Conservation (phyloP, 1,140 invertebrate genomes). For the Drosophila ohnishii region DNA sequence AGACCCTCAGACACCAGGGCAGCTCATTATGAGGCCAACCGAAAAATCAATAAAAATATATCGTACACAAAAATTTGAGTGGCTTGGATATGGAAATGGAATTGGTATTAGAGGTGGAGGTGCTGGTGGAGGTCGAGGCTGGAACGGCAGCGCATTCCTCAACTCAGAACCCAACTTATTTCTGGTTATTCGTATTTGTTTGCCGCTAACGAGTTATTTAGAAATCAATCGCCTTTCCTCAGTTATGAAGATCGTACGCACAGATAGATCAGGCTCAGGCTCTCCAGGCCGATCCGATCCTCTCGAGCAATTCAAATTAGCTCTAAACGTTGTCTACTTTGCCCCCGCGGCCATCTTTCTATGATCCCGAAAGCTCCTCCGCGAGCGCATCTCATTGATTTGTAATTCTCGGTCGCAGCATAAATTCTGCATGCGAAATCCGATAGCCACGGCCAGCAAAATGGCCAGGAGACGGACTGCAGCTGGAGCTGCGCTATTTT, state of each 20-base stretch:
- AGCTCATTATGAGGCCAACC: slow-evolving; percentile 68
- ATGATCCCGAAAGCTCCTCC: slow-evolving; percentile 13
- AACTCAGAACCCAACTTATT: slow-evolving; percentile 43
- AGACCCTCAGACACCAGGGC: slow-evolving; percentile 68
- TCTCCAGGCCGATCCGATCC: background rate
- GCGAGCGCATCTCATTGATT: slow-evolving; percentile 75
- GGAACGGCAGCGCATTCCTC: slow-evolving; percentile 59
- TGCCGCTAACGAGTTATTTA: slow-evolving; percentile 67
- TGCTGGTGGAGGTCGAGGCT: background rate
- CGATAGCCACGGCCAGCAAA: slow-evolving; percentile 55
- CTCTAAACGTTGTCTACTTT: slow-evolving; percentile 51
- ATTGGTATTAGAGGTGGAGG: slow-evolving; percentile 8
- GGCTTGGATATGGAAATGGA: slow-evolving; percentile 17
- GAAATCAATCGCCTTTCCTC: slow-evolving; percentile 42
- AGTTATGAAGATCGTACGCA: slow-evolving; percentile 29
- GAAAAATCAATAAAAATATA: slow-evolving; percentile 76
- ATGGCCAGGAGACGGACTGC: slow-evolving; percentile 26
- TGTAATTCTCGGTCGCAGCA: slow-evolving; percentile 72
- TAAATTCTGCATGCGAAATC: slow-evolving; percentile 80
- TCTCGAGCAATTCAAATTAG: slow-evolving; percentile 55
- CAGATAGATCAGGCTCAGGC: slow-evolving; percentile 11
- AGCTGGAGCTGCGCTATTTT: slow-evolving; percentile 39
- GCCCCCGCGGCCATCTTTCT: slow-evolving; percentile 50
- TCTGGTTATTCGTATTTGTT: slow-evolving; percentile 27
- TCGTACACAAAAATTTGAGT: slow-evolving; percentile 58